Evolutionary conservation across 2,797 vertebrate genomes (phyloP), one percentile per base, ranked within the genome.

Genomic region (Falco cherrug): DNA sequence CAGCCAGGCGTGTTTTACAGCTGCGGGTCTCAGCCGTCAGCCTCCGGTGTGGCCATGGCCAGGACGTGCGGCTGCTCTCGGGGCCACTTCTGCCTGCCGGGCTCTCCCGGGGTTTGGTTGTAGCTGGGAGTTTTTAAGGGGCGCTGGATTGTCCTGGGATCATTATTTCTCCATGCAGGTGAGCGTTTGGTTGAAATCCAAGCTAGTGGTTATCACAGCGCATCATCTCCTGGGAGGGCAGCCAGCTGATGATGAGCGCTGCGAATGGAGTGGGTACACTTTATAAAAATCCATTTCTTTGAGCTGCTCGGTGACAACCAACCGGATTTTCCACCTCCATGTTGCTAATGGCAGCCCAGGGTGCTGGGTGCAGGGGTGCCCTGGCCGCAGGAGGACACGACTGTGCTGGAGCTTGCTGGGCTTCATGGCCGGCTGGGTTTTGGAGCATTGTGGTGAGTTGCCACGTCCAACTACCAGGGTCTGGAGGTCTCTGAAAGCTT

Each of bases 141-240:
- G 17, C 41, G 60, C 21, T 28, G 37, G 37, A 11, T n/a, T 26
- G 24, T 87, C 82, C 87, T 50, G 3, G 41, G 31, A 24, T 69
- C 4, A 1, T 82, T 79, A 26, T 76, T 87, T 37, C 75, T 50
- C 19, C 1, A 1, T 3, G 33, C 75, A 87, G 64, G 79, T 93
- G 78, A 79, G 25, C 6, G 8, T 31, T 35, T 47, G 13, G 7
- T 81, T 84, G 69, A 73, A 79, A 93, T 16, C 26, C 68, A 33
- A 77, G 47, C 18, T n/a, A 16, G 37, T 5, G 1, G 28, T 39
- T 28, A 43, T 47, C 19, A 3, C 19, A 26, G 50, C 22, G 7
- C 19, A 17, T 26, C 77, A 6, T 18, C 71, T 69, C 63, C 54
- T 0, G 0, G 70, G 45, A 0, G 1, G 33, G 26, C 61, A 71